Base-by-base conservation (phyloP, 2,888 invertebrate species). In the Quadroppia sp. region DNA sequence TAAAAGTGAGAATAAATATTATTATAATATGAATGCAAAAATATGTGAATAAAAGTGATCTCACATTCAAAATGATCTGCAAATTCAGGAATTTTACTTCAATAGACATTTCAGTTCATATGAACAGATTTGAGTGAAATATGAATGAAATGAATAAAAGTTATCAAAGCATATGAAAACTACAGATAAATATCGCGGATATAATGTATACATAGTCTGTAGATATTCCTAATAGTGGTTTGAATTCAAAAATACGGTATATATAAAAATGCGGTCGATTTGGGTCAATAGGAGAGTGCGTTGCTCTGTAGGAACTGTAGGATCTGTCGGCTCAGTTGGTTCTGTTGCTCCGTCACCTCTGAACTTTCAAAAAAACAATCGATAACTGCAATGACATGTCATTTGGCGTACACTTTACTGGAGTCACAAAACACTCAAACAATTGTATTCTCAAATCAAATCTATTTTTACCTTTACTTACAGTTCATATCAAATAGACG, bases 341-440 rank as follows among this genome's bases (percentile, higher is more conserved):
- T n/a, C n/a, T n/a, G n/a, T 45, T 59, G 30, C 59, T 9, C 59
- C 30, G 59, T 59, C 30, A 59, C 59, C 59, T 30, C 3, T 59
- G 59, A 59, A 59, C 59, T 59, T 59, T 59, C 1, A 3, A 59
- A 59, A 59, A 3, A 30, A 59, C 59, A 30, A 59, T 59, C 30
- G 28, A 59, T 59, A 59, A 30, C 17, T n/a, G 25, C 25, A 53
- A 53, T 53, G 25, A 23, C 53, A 48, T 53, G 23, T 53, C 20
- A 53, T 6, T 53, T 6, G 53, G n/a, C n/a, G n/a, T n/a, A n/a
- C n/a, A n/a, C 25, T 23, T 23, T 15, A 9, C 15, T 6, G 3
- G 15, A 11, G 45, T 11, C 11, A 45, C 17, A 45, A 45, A 45
- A 45, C 11, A 6, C 11, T 15, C 17, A 45, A 45, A 45, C 15